Conservation (phyloP, 2,797 vertebrate species). For the Centropyge bicolor region DNA sequence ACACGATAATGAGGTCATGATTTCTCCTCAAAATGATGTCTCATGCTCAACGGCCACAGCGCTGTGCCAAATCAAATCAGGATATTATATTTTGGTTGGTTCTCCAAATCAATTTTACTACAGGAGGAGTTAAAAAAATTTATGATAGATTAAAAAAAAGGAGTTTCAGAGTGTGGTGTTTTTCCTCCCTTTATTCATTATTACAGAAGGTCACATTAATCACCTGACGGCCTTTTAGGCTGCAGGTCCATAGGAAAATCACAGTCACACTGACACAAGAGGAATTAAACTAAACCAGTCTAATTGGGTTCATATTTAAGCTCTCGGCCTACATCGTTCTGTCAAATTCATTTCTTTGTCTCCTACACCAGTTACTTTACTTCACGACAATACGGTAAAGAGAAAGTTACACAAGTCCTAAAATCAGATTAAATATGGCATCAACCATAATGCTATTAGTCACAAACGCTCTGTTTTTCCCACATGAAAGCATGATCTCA, state of each 20-base stretch:
- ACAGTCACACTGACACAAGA: conserved; percentile 2
- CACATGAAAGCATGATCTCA: background rate
- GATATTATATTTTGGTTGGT: conserved; percentile 16
- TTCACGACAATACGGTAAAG: background rate
- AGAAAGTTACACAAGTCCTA: background rate
- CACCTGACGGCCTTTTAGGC: conserved; percentile 4
- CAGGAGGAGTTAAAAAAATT: background rate
- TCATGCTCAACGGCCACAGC: conserved; percentile 7
- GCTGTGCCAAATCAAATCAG: conserved; percentile 29
- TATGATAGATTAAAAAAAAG: background rate
- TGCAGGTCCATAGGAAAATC: background rate
- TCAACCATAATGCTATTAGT: background rate
- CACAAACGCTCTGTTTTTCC: background rate
- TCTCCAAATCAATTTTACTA: background rate
- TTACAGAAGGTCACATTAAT: conserved; percentile 6
- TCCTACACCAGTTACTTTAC: background rate
- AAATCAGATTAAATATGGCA: conserved; percentile 16
- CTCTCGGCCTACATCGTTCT: background rate
- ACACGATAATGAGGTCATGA: conserved; percentile 42
- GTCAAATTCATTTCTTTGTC: background rate
- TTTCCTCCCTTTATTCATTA: background rate
- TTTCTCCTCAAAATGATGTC: conserved; percentile 12
- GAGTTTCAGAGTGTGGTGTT: background rate
- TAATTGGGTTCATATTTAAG: conserved; percentile 1
- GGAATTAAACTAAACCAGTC: background rate